These are phyloP conservation scores for Serrognathus titanus DNA, from an alignment of 2,888 invertebrate genomes.

Conservation along the genomic window DNA sequence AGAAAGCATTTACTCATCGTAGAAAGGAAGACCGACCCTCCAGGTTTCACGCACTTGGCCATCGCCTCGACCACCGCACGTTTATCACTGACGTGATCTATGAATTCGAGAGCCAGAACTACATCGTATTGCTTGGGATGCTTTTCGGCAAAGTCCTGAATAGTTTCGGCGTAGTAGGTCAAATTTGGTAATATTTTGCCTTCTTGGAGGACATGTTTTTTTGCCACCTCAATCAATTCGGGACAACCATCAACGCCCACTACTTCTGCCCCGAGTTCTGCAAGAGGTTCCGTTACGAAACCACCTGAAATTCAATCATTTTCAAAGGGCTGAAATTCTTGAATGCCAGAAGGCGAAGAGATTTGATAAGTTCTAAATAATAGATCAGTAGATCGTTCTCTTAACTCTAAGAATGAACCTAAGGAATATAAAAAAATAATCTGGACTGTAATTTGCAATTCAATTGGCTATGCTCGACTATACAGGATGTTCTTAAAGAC, in stretches of 20 bases:
- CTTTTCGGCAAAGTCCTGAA: constrained; percentile 52
- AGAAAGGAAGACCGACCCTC: constrained; percentile 47
- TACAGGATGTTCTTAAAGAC: too few species aligned
- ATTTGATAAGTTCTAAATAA: too few species aligned
- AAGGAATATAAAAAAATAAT: too few species aligned
- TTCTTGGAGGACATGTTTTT: constrained; percentile 52
- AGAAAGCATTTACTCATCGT: constrained; percentile 50
- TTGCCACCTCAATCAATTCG: constrained; percentile 64
- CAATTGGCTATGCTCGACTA: too few species aligned
- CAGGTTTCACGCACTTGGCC: constrained; percentile 38
- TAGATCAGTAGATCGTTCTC: too few species aligned
- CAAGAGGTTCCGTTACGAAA: constrained; percentile 49
- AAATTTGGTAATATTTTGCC: constrained; percentile 27
- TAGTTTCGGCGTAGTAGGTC: constrained; percentile 48
- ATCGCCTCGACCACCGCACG: constrained; percentile 52
- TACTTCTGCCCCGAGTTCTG: constrained; percentile 70
- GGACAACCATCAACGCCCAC: constrained; percentile 73
- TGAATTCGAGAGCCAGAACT: constrained; percentile 63
- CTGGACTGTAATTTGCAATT: too few species aligned
- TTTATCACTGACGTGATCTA: constrained; percentile 62
- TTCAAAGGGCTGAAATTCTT: too few species aligned
- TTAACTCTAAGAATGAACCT: too few species aligned
- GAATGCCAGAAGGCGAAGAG: too few species aligned
- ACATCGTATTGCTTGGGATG: constrained; percentile 54
- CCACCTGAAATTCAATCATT: constrained; percentile 4